phyloP scores from a whole-genome alignment of 2,113 vertebrate species.

The Picathartes gymnocephalus region DNA sequence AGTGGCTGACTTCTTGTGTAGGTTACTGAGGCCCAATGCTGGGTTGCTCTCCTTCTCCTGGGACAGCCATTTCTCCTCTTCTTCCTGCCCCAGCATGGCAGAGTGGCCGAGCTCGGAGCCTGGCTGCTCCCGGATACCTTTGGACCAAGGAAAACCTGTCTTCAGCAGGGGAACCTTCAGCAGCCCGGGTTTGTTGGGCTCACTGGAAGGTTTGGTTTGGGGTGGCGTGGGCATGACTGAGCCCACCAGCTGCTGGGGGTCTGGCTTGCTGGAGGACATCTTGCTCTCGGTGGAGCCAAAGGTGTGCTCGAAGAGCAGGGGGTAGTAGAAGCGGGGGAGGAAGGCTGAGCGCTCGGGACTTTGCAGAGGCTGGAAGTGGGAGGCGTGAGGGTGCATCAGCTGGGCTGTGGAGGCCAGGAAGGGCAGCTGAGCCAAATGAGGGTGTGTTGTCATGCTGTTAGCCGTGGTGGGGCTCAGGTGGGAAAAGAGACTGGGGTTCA shows the following conservation, averaged over 20 bases:
- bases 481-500: constrained; percentile 86
- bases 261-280: constrained; percentile 67
- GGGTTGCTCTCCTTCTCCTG: constrained; percentile 48
- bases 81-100: constrained; percentile 27
- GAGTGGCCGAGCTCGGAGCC: neutral
- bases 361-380: constrained; percentile 71
- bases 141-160: constrained; percentile 56
- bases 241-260: constrained; percentile 50
- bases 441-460: constrained; percentile 61
- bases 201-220: constrained; percentile 55
- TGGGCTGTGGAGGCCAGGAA: constrained; percentile 85
- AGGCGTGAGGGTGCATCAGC: constrained; percentile 78
- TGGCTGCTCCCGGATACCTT: constrained; percentile 51
- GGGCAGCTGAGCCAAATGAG: constrained; percentile 82
- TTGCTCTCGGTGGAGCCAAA: constrained; percentile 66
- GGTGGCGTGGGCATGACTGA: constrained; percentile 1
- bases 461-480: constrained; percentile 84
- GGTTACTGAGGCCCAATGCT: neutral
- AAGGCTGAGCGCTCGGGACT: constrained; percentile 74
- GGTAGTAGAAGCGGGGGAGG: constrained; percentile 87
- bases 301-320: constrained; percentile 86
- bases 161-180: constrained; percentile 81
- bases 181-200: constrained; percentile 74
- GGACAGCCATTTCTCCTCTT: constrained; percentile 66
- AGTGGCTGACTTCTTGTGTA: constrained; percentile 4